phyloP scores from a whole-genome alignment of 2,113 vertebrate genomes.

The Podiceps cristatus region DNA sequence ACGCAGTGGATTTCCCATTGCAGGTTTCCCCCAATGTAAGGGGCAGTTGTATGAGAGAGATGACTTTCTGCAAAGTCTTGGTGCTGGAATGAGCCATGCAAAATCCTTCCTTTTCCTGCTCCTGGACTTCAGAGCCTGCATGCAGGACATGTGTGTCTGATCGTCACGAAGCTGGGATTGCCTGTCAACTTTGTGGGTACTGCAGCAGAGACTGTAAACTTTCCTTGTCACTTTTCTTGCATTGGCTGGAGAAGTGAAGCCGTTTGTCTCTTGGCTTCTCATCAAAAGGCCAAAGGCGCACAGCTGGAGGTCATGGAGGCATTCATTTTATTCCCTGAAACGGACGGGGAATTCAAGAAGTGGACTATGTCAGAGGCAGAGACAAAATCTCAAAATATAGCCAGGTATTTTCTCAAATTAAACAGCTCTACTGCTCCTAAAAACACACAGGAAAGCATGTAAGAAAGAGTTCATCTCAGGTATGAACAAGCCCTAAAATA shows the following conservation, averaged over 20 bases:
- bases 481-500: constrained; percentile 9
- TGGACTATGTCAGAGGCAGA: neutral
- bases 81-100: neutral
- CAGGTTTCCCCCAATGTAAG: neutral
- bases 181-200: neutral
- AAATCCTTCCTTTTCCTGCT: neutral
- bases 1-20: neutral
- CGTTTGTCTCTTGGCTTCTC: neutral
- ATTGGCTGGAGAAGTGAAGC: neutral
- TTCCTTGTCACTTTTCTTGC: neutral
- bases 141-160: neutral
- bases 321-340: neutral
- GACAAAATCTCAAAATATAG: neutral
- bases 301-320: neutral
- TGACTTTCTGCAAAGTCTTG: neutral
- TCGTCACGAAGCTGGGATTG: neutral
- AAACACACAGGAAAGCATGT: neutral
- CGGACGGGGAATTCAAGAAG: neutral
- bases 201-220: neutral
- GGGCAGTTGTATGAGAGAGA: neutral
- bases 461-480: neutral
- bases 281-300: neutral
- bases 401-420: constrained; percentile 7
- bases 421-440: neutral
- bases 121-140: neutral